Conservation (phyloP, 1,140 invertebrate genomes). For the Solen grandis region DNA sequence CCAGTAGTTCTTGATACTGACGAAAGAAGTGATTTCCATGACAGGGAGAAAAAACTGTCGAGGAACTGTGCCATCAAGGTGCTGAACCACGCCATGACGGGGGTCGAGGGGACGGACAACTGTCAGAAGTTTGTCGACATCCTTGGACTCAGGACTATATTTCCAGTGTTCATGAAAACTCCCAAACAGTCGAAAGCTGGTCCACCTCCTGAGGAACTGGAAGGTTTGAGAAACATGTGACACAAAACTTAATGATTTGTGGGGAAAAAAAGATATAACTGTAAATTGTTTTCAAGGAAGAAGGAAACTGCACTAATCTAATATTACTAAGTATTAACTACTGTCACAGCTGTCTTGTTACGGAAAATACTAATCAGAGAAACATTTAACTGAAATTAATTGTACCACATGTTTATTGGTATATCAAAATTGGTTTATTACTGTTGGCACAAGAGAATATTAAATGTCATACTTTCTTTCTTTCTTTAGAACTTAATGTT, state of each 20-base stretch:
- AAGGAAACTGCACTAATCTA: too few species aligned
- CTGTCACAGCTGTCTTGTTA: too few species aligned
- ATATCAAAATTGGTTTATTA: too few species aligned
- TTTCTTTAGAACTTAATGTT: too few species aligned
- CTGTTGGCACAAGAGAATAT: too few species aligned
- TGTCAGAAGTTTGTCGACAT: constrained; percentile 99
- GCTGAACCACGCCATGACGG: constrained; percentile 96
- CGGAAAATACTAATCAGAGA: too few species aligned
- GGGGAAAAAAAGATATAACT: background rate
- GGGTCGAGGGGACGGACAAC: constrained; percentile 95
- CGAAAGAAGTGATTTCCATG: too few species aligned
- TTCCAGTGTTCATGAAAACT: constrained; percentile 99
- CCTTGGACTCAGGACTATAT: constrained; percentile 96
- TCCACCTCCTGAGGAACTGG: constrained; percentile 93
- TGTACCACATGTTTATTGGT: too few species aligned
- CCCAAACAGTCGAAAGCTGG: constrained; percentile 92
- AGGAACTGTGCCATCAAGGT: constrained; percentile 98
- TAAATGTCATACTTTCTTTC: too few species aligned
- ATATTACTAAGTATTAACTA: too few species aligned
- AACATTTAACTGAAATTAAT: too few species aligned
- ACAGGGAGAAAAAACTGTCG: constrained; percentile 97
- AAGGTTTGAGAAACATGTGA: constrained; percentile 84
- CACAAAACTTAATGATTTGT: background rate
- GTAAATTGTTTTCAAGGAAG: background rate
- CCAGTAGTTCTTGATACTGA: too few species aligned